Evolutionary conservation across 2,113 vertebrate genomes (phyloP).

Genomic region (Gymnogyps californianus): DNA sequence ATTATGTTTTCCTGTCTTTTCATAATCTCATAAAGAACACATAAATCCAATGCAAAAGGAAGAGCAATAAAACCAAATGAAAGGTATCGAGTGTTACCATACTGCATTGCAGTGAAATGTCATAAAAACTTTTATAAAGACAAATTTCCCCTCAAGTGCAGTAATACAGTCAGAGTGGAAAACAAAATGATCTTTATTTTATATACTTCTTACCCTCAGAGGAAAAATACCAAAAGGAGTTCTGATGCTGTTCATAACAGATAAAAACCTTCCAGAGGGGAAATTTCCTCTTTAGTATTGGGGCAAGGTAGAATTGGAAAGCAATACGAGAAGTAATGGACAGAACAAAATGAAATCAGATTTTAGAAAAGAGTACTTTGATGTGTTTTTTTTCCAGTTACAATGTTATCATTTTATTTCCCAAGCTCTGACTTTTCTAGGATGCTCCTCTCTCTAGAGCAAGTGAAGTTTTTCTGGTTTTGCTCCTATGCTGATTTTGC

Average conservation of each 20-base stretch:
- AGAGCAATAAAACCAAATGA: conserved; percentile 40
- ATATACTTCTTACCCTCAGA: conserved; percentile 49
- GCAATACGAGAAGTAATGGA: conserved; percentile 11
- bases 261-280: conserved; percentile 48
- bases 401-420: neutral
- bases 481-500: neutral
- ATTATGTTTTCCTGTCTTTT: neutral
- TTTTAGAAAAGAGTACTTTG: conserved; percentile 1
- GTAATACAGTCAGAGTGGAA: conserved; percentile 51
- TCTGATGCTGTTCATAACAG: conserved; percentile 46
- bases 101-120: conserved; percentile 20
- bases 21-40: neutral
- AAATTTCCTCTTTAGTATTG: conserved; percentile 51
- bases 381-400: neutral
- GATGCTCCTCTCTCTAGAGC: neutral
- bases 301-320: conserved; percentile 40
- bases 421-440: neutral
- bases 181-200: conserved; percentile 57
- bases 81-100: conserved; percentile 35
- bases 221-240: conserved; percentile 52
- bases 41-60: conserved; percentile 27
- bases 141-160: conserved; percentile 60
- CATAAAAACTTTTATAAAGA: conserved; percentile 61
- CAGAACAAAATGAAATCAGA: conserved; percentile 32
- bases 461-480: neutral